Evolutionary conservation across 2,888 invertebrate genomes (phyloP).

Genomic region (Phengaris alcon): DNA sequence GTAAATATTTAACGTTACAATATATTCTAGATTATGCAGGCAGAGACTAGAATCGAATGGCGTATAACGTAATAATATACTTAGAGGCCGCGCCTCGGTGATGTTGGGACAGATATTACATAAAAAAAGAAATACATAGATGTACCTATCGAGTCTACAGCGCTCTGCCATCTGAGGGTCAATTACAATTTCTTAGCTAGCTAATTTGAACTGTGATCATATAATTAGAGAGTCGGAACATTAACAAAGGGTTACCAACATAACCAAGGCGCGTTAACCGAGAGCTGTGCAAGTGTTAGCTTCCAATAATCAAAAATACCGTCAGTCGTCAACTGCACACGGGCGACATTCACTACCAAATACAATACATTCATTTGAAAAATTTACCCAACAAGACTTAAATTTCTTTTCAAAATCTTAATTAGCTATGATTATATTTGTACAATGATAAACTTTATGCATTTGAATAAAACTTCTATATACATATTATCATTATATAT

Average conservation of each 20-base stretch:
- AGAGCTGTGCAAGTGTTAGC: conserved; percentile 19
- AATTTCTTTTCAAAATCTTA: conserved; percentile 1
- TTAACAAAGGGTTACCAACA: conserved; percentile 29
- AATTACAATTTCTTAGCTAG: not conserved
- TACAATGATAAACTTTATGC: conserved; percentile 13
- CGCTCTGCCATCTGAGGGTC: not conserved
- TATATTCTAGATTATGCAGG: conserved; percentile 58
- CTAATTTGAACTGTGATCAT: conserved; percentile 14
- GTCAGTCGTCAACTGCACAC: conserved; percentile 16
- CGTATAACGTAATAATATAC: conserved; percentile 59
- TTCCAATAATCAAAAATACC: conserved; percentile 7
- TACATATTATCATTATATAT: not conserved
- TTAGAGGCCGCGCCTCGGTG: conserved; percentile 39
- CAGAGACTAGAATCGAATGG: conserved; percentile 73
- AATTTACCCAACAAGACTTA: not conserved
- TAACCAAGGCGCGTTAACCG: not conserved
- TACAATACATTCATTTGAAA: not conserved
- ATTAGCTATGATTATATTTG: conserved; percentile 8
- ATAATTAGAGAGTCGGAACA: not conserved
- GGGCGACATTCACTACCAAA: not conserved
- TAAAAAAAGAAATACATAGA: not conserved
- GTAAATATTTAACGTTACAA: conserved; percentile 24
- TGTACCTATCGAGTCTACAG: not conserved
- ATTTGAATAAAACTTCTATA: conserved; percentile 1
- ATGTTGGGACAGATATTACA: conserved; percentile 38